Conservation (phyloP, 2,113 vertebrate genomes). For the Siniperca knerii region DNA sequence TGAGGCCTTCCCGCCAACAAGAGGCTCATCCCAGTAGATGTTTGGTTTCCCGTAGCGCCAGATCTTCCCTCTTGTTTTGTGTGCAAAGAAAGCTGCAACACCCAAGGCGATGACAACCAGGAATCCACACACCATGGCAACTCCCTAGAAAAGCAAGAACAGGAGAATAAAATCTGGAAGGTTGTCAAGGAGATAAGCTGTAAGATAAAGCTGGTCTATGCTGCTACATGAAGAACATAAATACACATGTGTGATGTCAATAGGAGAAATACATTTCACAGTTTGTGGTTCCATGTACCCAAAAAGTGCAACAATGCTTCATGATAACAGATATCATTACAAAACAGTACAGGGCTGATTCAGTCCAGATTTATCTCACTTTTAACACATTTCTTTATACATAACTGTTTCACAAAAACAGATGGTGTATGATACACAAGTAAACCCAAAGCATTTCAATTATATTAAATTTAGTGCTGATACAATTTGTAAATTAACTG, state of each 20-base stretch:
- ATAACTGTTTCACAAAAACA: not conserved
- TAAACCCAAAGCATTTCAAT: not conserved
- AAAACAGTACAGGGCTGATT: not conserved
- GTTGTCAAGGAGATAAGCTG: conserved; percentile 40
- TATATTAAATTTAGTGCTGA: not conserved
- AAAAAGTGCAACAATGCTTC: not conserved
- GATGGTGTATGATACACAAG: not conserved
- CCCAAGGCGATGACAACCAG: conserved; percentile 86
- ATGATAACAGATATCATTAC: not conserved
- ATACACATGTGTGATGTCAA: not conserved
- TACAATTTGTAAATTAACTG: not conserved
- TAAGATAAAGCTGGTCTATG: conserved; percentile 29
- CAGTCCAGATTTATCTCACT: not conserved
- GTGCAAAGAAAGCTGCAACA: conserved; percentile 87
- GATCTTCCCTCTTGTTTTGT: conserved; percentile 89
- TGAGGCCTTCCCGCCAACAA: conserved; percentile 68
- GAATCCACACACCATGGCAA: conserved; percentile 92
- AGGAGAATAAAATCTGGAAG: conserved; percentile 11
- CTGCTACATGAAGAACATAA: conserved; percentile 23
- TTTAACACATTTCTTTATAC: not conserved
- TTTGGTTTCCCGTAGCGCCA: conserved; percentile 90
- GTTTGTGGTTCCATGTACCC: not conserved
- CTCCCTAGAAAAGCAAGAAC: conserved; percentile 79
- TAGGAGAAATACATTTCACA: not conserved
- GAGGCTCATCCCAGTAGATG: conserved; percentile 88